These are phyloP conservation scores for Lophius piscatorius DNA, from an alignment of 2,113 vertebrate genomes.

Conservation along the genomic window DNA sequence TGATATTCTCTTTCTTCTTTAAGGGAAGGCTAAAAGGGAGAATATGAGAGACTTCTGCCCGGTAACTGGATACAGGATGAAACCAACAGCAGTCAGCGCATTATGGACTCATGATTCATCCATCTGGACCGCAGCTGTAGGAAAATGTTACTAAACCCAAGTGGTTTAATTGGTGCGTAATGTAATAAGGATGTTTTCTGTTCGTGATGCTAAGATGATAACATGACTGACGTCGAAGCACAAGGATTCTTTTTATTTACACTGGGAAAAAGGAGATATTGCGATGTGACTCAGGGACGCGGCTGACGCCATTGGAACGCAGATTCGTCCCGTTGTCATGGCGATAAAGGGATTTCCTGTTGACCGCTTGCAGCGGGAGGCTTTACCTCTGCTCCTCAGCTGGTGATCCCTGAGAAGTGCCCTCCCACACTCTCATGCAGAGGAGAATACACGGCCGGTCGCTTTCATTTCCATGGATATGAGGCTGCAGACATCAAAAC, in stretches of 20 bases:
- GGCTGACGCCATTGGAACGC: conserved; percentile 68
- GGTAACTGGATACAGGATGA: neutral
- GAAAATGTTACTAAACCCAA: no score
- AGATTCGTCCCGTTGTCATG: conserved; percentile 59
- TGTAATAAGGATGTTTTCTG: no score
- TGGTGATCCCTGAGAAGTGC: conserved; percentile 55
- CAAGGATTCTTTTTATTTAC: conserved; percentile 33
- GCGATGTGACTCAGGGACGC: conserved; percentile 57
- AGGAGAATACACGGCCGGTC: neutral
- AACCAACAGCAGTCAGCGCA: neutral
- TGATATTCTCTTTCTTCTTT: no score
- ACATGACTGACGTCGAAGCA: conserved; percentile 48
- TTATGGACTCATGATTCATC: no score
- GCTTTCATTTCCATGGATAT: neutral
- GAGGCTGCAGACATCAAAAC: neutral
- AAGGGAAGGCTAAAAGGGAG: no score
- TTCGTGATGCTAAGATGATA: conserved; percentile 31
- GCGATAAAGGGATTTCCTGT: conserved; percentile 68
- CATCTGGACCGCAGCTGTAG: neutral
- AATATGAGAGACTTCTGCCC: neutral
- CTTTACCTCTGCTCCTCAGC: conserved; percentile 29
- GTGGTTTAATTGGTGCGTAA: no score
- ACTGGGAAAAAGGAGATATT: conserved; percentile 32
- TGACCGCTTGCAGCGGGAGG: conserved; percentile 11
- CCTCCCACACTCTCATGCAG: conserved; percentile 6